Evolutionary conservation across 2,797 vertebrate species (phyloP), one percentile per base, ranked within the genome.

Genomic region (Columba guinea): DNA sequence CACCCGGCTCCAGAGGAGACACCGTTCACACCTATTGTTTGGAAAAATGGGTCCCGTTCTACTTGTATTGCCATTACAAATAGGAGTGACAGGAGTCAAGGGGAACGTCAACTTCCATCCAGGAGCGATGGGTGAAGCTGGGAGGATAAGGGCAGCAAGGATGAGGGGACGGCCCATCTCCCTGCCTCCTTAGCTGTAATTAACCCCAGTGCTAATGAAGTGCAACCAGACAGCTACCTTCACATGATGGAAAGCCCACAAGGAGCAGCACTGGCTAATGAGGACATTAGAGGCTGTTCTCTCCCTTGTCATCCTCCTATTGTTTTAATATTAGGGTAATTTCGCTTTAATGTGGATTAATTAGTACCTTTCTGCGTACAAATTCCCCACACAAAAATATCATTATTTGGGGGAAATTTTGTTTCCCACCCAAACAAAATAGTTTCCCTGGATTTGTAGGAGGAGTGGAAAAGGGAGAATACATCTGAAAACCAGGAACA

Each of bases 191-290:
- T 82, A 68, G 73, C 80, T 85, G 92, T 96, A 97, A 97, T 98
- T 98, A 98, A 97, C 97, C 95, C 94, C 51, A 17, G 90, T 37
- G 89, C 92, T 97, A 97, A 97, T 97, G 97, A 97, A 96, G 96
- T 82, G 95, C 90, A 84, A 87, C 96, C 81, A 97, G 94, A 95
- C 83, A 88, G 92, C 92, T 96, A 96, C 93, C 79, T 82, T 83
- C 95, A 73, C 60, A 24, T 91, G 95, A 94, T 32, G 73, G 91
- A 94, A 91, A 83, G 92, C 95, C 95, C 86, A 67, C 53, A 35
- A 96, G 84, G 76, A 96, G 94, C 95, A 84, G 55, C 51, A 7
- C 67, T 94, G 93, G 73, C 84, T 97, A 97, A 97, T 97, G 96
- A 97, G 97, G 94, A 97, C 88, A 86, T 97, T 97, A 97, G 95